Evolutionary conservation across 2,113 vertebrate species (phyloP).

Genomic region (Aix galericulata): DNA sequence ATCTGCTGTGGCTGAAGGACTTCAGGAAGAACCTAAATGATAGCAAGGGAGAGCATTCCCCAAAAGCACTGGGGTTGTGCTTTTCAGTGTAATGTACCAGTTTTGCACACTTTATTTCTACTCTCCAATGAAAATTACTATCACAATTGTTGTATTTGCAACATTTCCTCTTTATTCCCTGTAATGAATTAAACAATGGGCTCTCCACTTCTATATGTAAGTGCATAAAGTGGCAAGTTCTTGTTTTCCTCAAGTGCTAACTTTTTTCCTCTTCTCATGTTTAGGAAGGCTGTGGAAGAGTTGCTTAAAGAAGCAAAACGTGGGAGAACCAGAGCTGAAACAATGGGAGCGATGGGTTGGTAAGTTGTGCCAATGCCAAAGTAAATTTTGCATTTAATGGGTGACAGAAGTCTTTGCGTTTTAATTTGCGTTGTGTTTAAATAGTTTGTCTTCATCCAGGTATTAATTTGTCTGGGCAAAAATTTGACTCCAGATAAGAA

Average conservation of each 20-base stretch:
- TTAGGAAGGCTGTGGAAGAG: constrained; percentile 93
- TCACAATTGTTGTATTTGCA: neutral
- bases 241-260: neutral
- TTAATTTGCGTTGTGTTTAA: neutral
- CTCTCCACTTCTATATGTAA: neutral
- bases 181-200: neutral
- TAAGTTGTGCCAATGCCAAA: constrained; percentile 72
- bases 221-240: neutral
- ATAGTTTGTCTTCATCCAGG: neutral
- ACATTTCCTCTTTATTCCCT: neutral
- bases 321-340: constrained; percentile 92
- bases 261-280: constrained; percentile 8
- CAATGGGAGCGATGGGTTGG: constrained; percentile 98
- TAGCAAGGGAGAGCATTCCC: neutral
- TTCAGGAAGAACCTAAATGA: neutral
- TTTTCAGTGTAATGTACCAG: neutral
- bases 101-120: neutral
- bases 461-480: neutral
- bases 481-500: neutral
- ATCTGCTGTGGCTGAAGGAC: neutral
- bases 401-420: neutral
- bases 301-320: constrained; percentile 93
- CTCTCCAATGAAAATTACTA: neutral
- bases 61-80: neutral
- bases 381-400: neutral